Conservation (phyloP, 30 jellyfish, hydroid and myxozoan genomes). For the Aurelia coerulea region DNA sequence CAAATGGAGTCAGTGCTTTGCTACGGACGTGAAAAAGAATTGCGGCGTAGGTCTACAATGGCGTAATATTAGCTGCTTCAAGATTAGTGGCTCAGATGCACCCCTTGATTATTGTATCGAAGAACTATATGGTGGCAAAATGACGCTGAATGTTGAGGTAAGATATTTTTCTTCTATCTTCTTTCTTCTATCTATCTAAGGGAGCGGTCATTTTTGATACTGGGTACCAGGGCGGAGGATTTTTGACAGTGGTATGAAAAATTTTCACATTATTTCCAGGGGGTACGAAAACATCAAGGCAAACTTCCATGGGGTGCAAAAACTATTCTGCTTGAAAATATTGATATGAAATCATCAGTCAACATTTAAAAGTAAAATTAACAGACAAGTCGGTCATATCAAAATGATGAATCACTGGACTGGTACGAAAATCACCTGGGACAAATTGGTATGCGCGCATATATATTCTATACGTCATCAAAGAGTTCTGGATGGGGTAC, state of each 20-base stretch:
- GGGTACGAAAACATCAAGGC: not conserved
- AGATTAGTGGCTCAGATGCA: constrained; percentile 50
- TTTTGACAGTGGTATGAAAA: not conserved
- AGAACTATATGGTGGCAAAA: constrained; percentile 52
- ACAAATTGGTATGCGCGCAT: no score
- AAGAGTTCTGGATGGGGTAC: no score
- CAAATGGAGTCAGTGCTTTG: constrained; percentile 65
- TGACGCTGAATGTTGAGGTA: constrained; percentile 44
- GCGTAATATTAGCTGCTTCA: constrained; percentile 64
- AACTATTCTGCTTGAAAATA: no score
- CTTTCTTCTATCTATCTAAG: not conserved
- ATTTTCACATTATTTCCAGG: not conserved
- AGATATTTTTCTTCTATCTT: not conserved
- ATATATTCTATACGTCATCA: no score
- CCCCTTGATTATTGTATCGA: constrained; percentile 65
- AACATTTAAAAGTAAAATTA: no score
- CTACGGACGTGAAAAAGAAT: constrained; percentile 23
- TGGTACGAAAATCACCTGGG: no score
- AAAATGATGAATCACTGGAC: no score
- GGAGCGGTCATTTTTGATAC: not conserved
- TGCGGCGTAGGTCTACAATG: constrained; percentile 73
- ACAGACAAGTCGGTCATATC: no score
- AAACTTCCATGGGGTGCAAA: no score
- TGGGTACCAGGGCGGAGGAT: no score
- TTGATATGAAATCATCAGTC: no score